Conservation (phyloP, 2,888 invertebrate species). For the Plagiodera versicolora region DNA sequence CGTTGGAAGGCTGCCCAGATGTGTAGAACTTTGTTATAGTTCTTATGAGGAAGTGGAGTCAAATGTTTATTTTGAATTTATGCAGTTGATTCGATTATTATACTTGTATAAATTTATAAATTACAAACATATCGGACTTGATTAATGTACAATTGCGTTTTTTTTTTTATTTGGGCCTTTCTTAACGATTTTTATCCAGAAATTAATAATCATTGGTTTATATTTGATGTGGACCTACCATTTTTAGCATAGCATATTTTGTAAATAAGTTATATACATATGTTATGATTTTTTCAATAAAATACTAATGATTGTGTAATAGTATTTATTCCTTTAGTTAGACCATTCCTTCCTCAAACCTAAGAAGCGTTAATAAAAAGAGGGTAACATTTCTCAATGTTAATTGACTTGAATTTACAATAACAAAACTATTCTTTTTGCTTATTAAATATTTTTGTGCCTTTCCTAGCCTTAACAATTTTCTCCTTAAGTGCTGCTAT, state of each 20-base stretch:
- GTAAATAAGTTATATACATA: conserved; percentile 44
- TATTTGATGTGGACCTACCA: conserved; percentile 39
- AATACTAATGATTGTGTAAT: conserved; percentile 31
- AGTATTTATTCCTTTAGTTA: background rate
- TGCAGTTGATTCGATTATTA: conserved; percentile 30
- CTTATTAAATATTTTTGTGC: conserved; percentile 48
- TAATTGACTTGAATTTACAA: background rate
- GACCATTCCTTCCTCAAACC: too few relatives aligned
- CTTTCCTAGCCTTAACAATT: conserved; percentile 68
- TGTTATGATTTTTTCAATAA: conserved; percentile 41
- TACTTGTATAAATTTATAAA: conserved; percentile 23
- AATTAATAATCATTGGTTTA: conserved; percentile 37
- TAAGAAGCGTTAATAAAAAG: too few relatives aligned
- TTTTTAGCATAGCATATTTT: conserved; percentile 41
- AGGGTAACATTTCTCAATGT: background rate
- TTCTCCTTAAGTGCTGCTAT: conserved; percentile 75
- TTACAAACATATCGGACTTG: conserved; percentile 25
- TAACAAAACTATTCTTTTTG: conserved; percentile 14
- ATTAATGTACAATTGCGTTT: conserved; percentile 34
- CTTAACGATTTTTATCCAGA: conserved; percentile 37
- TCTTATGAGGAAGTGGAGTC: conserved; percentile 40
- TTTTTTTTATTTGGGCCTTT: conserved; percentile 38
- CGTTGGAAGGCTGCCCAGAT: conserved; percentile 29
- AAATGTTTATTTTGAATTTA: conserved; percentile 32
- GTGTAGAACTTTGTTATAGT: conserved; percentile 41